These are phyloP conservation scores for Acleris cristana DNA, from an alignment of 2,888 invertebrate species.

Conservation along the genomic window DNA sequence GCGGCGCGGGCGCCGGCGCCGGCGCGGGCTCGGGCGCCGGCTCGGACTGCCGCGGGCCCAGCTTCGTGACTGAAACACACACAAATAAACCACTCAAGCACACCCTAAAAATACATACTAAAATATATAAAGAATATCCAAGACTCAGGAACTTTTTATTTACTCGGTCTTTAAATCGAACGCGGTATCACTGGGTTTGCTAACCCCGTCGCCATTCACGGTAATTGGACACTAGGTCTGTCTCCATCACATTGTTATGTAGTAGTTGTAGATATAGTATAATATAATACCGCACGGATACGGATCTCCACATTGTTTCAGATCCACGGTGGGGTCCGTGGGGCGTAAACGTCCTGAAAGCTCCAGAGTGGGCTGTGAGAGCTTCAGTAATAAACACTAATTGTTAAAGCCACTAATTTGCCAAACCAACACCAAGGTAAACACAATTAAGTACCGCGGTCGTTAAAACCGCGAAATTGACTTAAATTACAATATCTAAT, in stretches of 20 bases:
- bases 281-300: too few species aligned
- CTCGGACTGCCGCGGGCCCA: slow-evolving; percentile 85
- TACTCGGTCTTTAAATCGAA: too few species aligned
- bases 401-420: slow-evolving; percentile 24
- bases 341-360: background rate
- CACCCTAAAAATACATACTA: background rate
- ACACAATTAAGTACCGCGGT: slow-evolving; percentile 31
- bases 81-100: slow-evolving; percentile 5
- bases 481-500: slow-evolving; percentile 38
- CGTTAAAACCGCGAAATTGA: slow-evolving; percentile 36
- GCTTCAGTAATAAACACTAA: background rate
- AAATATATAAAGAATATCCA: too few species aligned
- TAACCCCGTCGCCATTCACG: too few species aligned
- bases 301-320: background rate
- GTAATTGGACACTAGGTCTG: too few species aligned
- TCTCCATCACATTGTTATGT: too few species aligned
- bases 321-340: background rate
- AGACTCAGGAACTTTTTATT: too few species aligned
- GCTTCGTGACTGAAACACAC: slow-evolving; percentile 85
- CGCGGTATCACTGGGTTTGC: too few species aligned
- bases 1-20: slow-evolving; percentile 70
- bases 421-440: slow-evolving; percentile 33
- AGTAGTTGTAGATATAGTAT: too few species aligned
- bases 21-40: slow-evolving; percentile 76
- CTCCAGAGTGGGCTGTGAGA: background rate